phyloP scores from a whole-genome alignment of 23 tunicate species.

The Trididemnum clinides region DNA sequence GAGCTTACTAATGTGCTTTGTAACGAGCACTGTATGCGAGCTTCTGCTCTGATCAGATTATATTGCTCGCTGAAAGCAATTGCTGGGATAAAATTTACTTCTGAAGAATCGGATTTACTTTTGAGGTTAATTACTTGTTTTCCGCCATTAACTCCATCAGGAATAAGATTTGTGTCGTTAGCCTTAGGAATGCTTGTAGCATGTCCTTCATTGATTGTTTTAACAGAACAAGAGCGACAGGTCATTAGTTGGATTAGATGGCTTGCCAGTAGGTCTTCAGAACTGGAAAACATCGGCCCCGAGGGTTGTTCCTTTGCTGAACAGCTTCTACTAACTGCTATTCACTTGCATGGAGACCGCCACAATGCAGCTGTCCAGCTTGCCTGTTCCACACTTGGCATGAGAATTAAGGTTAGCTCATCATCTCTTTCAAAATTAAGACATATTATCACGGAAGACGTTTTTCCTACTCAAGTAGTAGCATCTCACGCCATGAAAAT shows the following conservation, averaged over 20 bases:
- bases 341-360: slow-evolving; percentile 84
- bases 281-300: slow-evolving; percentile 65
- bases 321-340: slow-evolving; percentile 82
- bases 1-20: slow-evolving; percentile 50
- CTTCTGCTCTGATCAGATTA: slow-evolving; percentile 71
- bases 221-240: slow-evolving; percentile 52
- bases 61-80: slow-evolving; percentile 87
- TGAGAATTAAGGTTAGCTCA: slow-evolving; percentile 75
- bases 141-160: slow-evolving; percentile 88
- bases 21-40: slow-evolving; percentile 82
- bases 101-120: slow-evolving; percentile 73
- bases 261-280: slow-evolving; percentile 85
- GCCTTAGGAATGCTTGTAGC: slow-evolving; percentile 86
- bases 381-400: slow-evolving; percentile 81
- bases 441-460: slow-evolving; percentile 91
- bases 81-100: slow-evolving; percentile 66
- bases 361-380: slow-evolving; percentile 63
- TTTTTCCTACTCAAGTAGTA: slow-evolving; percentile 86
- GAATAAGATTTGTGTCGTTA: slow-evolving; percentile 82
- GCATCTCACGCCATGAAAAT: slow-evolving; percentile 89
- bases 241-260: slow-evolving; percentile 85
- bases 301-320: slow-evolving; percentile 93
- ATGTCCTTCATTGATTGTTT: slow-evolving; percentile 66
- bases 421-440: slow-evolving; percentile 59
- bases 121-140: slow-evolving; percentile 74